A percentile compares a stretch with the other conserved stretches of the same genome.
Evolutionary conservation across 2,888 invertebrate species (phyloP).

Genomic region (Podabrus alpinus): DNA sequence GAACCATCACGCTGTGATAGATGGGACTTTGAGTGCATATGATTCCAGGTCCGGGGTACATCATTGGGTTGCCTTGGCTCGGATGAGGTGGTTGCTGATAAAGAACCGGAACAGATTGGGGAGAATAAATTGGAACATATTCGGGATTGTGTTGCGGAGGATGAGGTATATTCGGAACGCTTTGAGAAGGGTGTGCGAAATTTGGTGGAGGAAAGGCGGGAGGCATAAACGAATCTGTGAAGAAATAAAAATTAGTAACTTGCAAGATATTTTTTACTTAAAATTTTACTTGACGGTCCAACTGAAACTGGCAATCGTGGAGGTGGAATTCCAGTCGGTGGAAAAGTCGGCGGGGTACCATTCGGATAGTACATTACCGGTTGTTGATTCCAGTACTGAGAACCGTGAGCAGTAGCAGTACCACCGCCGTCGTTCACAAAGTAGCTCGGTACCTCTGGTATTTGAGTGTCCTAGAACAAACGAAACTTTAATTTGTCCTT

Average conservation of each 20-base stretch:
- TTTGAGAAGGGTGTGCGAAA: slow-evolving; percentile 16
- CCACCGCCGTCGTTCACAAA: slow-evolving; percentile 39
- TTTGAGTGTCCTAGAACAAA: slow-evolving; percentile 42
- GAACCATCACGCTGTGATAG: slow-evolving; percentile 25
- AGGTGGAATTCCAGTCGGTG: slow-evolving; percentile 35
- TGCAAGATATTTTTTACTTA: not conserved
- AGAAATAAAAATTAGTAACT: slow-evolving; percentile 8
- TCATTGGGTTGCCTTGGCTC: slow-evolving; percentile 35
- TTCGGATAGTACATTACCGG: slow-evolving; percentile 46
- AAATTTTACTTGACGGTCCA: slow-evolving; percentile 32
- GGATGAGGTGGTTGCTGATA: slow-evolving; percentile 30
- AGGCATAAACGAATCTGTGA: slow-evolving; percentile 31
- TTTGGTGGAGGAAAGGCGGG: slow-evolving; percentile 29
- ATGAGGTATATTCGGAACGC: slow-evolving; percentile 19
- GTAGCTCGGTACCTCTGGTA: slow-evolving; percentile 46
- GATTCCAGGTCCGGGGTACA: slow-evolving; percentile 46
- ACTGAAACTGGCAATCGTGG: slow-evolving; percentile 37
- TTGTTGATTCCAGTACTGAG: slow-evolving; percentile 47
- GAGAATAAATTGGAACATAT: slow-evolving; percentile 33
- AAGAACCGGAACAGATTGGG: slow-evolving; percentile 34
- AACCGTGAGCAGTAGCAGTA: slow-evolving; percentile 27
- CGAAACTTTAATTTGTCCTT: not conserved
- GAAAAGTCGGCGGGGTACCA: slow-evolving; percentile 35
- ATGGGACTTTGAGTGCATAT: slow-evolving; percentile 43
- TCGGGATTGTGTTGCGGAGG: slow-evolving; percentile 30